These are phyloP conservation scores for Peromyscus leucopus DNA, from an alignment of 2,113 vertebrate genomes.

Conservation along the genomic window DNA sequence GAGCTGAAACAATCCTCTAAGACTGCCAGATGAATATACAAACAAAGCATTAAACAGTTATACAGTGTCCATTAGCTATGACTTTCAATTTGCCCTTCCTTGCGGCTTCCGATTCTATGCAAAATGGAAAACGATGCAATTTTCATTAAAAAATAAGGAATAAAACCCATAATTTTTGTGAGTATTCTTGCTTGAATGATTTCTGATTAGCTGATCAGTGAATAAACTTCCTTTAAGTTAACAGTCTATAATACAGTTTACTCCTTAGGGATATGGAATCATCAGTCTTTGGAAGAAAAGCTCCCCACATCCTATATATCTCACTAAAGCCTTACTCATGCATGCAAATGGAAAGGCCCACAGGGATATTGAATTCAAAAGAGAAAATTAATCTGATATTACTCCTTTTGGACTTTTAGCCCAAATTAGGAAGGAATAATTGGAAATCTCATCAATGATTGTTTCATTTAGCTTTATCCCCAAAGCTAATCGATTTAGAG, in stretches of 20 bases:
- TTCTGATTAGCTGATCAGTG: conserved; percentile 60
- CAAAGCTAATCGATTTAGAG: conserved; percentile 42
- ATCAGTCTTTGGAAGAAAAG: conserved; percentile 44
- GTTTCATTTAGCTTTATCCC: conserved; percentile 59
- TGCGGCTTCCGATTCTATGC: conserved; percentile 12
- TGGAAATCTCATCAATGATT: conserved; percentile 60
- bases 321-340: conserved; percentile 4
- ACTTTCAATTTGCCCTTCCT: conserved; percentile 47
- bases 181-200: conserved; percentile 44
- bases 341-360: conserved; percentile 8
- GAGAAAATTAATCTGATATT: conserved; percentile 38
- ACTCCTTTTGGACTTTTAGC: conserved; percentile 58
- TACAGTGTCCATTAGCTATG: conserved; percentile 42
- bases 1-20: conserved; percentile 26
- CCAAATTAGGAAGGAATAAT: conserved; percentile 69
- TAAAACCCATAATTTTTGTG: background rate
- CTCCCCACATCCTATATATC: background rate
- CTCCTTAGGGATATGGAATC: background rate
- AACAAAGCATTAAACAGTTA: conserved; percentile 30
- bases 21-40: background rate
- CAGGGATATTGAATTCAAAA: conserved; percentile 55
- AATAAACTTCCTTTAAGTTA: conserved; percentile 55
- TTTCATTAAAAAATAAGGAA: conserved; percentile 31
- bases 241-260: background rate
- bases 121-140: conserved; percentile 52